Evolutionary conservation across 2,113 vertebrate genomes (phyloP).

Genomic region (Agelaius phoeniceus): DNA sequence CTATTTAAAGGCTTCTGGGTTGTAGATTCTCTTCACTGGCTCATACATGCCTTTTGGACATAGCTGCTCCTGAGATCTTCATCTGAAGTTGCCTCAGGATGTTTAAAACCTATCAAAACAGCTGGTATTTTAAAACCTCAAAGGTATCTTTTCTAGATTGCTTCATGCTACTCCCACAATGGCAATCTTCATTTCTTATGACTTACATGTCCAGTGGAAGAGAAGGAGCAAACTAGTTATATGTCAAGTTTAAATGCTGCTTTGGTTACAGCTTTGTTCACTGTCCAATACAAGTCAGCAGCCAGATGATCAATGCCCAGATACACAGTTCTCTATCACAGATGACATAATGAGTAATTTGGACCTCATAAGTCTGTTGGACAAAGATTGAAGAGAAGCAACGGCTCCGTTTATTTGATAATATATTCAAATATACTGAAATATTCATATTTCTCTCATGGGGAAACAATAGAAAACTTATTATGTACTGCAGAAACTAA

Average conservation of each 20-base stretch:
- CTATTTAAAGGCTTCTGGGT: neutral
- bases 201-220: neutral
- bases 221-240: neutral
- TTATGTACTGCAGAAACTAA: neutral
- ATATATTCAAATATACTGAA: neutral
- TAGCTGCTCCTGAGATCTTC: neutral
- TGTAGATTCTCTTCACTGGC: neutral
- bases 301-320: neutral
- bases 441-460: neutral
- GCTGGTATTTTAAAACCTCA: neutral
- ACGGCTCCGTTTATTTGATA: neutral
- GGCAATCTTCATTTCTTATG: neutral
- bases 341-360: neutral
- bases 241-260: neutral
- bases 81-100: neutral
- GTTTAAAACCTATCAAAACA: neutral
- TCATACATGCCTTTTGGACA: neutral
- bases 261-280: neutral
- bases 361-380: neutral
- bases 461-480: neutral
- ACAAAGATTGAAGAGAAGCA: neutral
- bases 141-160: neutral
- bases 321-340: neutral
- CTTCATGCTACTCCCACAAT: neutral
- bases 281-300: neutral